A percentile compares a stretch with the other conserved stretches of the same genome.
phyloP scores from a whole-genome alignment of 2,888 invertebrate species.

The Sinopyrophorus schimmeli region DNA sequence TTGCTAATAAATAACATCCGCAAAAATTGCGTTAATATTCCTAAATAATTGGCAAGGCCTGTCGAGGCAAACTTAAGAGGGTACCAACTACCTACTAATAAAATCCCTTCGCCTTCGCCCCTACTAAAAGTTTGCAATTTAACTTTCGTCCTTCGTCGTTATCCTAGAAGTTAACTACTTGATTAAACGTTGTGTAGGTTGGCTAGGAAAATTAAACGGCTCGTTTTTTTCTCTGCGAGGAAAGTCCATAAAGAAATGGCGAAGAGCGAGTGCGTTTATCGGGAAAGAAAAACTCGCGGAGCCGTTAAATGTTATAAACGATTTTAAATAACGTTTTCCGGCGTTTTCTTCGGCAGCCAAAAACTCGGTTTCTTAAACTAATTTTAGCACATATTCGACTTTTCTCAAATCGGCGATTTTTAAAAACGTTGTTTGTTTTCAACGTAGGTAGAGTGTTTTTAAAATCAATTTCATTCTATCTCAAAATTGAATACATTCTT shows the following conservation, averaged over 20 bases:
- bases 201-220: conserved; percentile 7
- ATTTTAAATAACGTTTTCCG: conserved; percentile 12
- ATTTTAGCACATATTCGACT: conserved; percentile 16
- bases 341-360: conserved; percentile 3
- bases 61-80: too few relatives aligned
- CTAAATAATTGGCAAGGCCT: too few relatives aligned
- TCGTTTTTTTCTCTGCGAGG: conserved; percentile 5
- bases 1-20: neutral
- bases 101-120: too few relatives aligned
- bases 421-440: conserved; percentile 15
- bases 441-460: too few relatives aligned
- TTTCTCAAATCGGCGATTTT: conserved; percentile 14
- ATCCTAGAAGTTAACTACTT: conserved; percentile 12
- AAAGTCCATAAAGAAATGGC: neutral
- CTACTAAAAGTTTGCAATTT: conserved; percentile 9
- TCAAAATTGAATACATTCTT: too few relatives aligned
- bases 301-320: conserved; percentile 14
- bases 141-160: conserved; percentile 10
- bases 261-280: too few relatives aligned
- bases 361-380: conserved; percentile 17
- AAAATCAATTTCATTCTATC: too few relatives aligned
- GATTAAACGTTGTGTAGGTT: conserved; percentile 17
- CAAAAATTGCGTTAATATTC: neutral
- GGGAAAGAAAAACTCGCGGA: neutral
- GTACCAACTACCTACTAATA: too few relatives aligned